Conservation (phyloP, 2,888 invertebrate species). For the Corythucha ciliata region DNA sequence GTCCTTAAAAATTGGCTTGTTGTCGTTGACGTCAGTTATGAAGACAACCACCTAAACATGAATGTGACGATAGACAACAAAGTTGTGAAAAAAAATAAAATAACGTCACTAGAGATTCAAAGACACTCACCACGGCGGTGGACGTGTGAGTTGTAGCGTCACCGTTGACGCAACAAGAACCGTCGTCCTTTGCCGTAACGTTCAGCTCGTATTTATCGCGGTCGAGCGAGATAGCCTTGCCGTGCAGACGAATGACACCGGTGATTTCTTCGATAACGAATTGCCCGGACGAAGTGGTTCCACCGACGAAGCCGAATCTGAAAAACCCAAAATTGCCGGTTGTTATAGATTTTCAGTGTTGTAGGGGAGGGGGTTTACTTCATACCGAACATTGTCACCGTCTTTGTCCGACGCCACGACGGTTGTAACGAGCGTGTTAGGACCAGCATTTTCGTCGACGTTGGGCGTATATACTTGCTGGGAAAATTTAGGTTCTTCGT, state of each 20-base stretch:
- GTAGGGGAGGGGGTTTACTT: not conserved
- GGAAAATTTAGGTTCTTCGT: conserved; percentile 93
- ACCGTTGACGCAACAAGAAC: conserved; percentile 88
- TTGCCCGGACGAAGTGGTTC: conserved; percentile 80
- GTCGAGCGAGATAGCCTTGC: conserved; percentile 76
- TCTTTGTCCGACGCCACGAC: conserved; percentile 96
- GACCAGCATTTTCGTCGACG: conserved; percentile 91
- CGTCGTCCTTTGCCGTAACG: conserved; percentile 95
- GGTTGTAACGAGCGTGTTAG: conserved; percentile 89
- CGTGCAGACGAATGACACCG: conserved; percentile 82
- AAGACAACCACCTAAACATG: conserved; percentile 60
- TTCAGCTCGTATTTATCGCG: conserved; percentile 92
- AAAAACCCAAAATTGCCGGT: conserved; percentile 26
- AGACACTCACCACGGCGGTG: conserved; percentile 66
- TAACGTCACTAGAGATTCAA: not conserved
- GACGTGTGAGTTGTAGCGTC: conserved; percentile 82
- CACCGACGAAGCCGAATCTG: conserved; percentile 65
- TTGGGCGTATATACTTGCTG: conserved; percentile 95
- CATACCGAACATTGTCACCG: conserved; percentile 90
- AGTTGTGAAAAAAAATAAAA: not conserved
- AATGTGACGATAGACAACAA: not conserved
- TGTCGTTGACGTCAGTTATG: conserved; percentile 94
- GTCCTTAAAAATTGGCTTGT: conserved; percentile 91
- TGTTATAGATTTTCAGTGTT: not conserved
- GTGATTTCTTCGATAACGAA: conserved; percentile 93